Evolutionary conservation across 2,888 invertebrate genomes (phyloP), one percentile per base, ranked within the genome.

Genomic region (Nomada lathburiana): DNA sequence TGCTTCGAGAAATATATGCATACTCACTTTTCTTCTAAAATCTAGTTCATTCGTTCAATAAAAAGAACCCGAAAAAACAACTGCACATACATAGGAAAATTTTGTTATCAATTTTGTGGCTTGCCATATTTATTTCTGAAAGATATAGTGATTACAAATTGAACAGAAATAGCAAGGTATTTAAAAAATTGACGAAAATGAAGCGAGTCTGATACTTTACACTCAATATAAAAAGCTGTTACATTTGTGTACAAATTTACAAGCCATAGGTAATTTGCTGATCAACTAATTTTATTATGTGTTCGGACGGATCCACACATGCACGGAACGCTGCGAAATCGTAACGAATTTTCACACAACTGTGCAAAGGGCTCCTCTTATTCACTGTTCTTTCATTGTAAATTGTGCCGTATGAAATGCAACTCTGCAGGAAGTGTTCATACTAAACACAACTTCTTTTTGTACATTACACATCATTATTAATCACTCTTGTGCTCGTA

Each of bases 1-100:
- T 76, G 72, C 26, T 74, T 29, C 47, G 9, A 44, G 23, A 36
- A 50, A 65, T 70, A 44, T 57, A 68, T 47, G 47, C 29, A 64
- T 47, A 44, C 20, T 23, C n/a, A 53, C 26, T 16, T 16, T 9
- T 59, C 23, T 59, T 5, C 9, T 59, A 26, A 23, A 64, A 42
- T 64, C 42, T 67, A 67, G 18, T 67, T 60, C 52, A 23, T 53
- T 62, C 20, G 36, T 47, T 23, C 11, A 36, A 57, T 60, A 67
- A 2, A 75, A 36, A 36, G 36, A 36, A 7, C 36, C 7, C 53
- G 18, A 5, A 20, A 72, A 72, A 29, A 55, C 36, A 42, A 60
- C 36, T 20, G 65, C 18, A 42, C 13, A 11, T 59, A 36, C 26
- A 50, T 50, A 50, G 29, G 52, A 73, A 65, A 72, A 18, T 29